Evolutionary conservation across 2,888 invertebrate genomes (phyloP).

Genomic region (Archaeoteleia sp.): DNA sequence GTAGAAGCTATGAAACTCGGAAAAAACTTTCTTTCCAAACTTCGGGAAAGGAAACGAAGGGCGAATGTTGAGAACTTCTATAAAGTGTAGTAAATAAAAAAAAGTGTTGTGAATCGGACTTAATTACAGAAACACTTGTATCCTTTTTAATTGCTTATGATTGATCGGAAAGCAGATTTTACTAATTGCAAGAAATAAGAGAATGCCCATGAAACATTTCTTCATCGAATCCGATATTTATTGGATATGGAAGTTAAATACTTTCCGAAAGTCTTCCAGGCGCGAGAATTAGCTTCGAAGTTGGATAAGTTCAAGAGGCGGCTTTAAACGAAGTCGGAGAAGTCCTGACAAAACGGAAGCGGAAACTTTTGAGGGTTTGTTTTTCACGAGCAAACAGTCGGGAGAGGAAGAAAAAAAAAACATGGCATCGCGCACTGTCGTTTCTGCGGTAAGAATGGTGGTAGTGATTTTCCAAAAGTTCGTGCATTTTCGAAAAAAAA

Average conservation of each 20-base stretch:
- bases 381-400: conserved; percentile 58
- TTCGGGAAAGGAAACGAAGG: too few relatives aligned
- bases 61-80: too few relatives aligned
- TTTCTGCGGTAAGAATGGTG: conserved; percentile 24
- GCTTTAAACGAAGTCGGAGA: conserved; percentile 28
- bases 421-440: conserved; percentile 10
- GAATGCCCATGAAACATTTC: background rate
- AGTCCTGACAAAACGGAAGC: conserved; percentile 47
- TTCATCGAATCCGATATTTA: conserved; percentile 19
- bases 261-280: background rate
- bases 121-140: too few relatives aligned
- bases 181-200: too few relatives aligned
- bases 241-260: conserved; percentile 10
- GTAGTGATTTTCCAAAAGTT: conserved; percentile 45
- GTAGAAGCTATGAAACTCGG: too few relatives aligned
- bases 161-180: too few relatives aligned
- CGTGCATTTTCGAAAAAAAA: conserved; percentile 3
- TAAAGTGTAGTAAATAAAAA: too few relatives aligned
- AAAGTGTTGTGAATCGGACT: too few relatives aligned
- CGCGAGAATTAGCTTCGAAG: conserved; percentile 38
- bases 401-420: conserved; percentile 23
- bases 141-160: too few relatives aligned
- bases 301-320: conserved; percentile 32
- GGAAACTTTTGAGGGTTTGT: conserved; percentile 59
- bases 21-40: too few relatives aligned